These are phyloP conservation scores for Probosciger aterrimus DNA, from an alignment of 2,113 vertebrate species.

Conservation along the genomic window DNA sequence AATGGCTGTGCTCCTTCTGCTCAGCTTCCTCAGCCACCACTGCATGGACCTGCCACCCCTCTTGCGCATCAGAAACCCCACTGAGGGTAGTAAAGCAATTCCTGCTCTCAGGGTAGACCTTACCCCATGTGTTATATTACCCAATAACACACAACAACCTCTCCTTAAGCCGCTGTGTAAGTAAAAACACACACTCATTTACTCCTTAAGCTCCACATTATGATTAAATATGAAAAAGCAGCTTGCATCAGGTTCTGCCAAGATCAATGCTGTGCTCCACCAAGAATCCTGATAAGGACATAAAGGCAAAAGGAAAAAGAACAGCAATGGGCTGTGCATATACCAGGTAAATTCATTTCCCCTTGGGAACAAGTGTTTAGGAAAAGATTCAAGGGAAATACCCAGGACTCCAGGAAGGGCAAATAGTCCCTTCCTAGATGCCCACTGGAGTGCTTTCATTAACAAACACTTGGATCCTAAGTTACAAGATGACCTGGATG, in stretches of 20 bases:
- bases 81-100: background rate
- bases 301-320: background rate
- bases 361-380: background rate
- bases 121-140: background rate
- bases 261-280: background rate
- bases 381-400: background rate
- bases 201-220: background rate
- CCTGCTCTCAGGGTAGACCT: background rate
- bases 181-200: background rate
- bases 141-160: background rate
- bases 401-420: background rate
- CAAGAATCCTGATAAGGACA: rapidly evolving
- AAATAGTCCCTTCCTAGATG: background rate
- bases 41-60: background rate
- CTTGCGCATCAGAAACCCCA: background rate
- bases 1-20: background rate
- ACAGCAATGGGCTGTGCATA: background rate
- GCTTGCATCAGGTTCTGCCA: background rate
- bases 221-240: background rate
- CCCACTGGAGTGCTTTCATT: background rate
- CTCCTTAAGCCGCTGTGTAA: background rate
- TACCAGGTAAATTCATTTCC: background rate
- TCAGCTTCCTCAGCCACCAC: background rate
- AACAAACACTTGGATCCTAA: background rate
- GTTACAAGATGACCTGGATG: background rate